phyloP scores from a whole-genome alignment of 2,888 invertebrate genomes.

The Polyommatus iphigenia region DNA sequence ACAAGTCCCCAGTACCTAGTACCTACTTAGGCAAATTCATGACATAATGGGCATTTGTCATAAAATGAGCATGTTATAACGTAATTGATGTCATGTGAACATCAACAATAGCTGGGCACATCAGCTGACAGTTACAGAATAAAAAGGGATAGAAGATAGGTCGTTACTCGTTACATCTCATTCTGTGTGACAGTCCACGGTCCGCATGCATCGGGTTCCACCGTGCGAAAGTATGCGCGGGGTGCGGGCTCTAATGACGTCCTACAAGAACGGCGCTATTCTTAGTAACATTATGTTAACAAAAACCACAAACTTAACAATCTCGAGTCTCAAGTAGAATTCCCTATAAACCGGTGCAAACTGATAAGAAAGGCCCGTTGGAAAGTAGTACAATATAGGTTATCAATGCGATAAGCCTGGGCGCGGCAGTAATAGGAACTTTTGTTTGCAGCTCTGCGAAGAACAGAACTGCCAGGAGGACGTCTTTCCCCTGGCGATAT shows the following conservation, averaged over 20 bases:
- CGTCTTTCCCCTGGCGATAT: conserved; percentile 95
- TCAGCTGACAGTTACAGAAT: conserved; percentile 53
- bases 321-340: conserved; percentile 6
- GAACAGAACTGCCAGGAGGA: conserved; percentile 96
- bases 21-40: neutral
- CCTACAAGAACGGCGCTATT: conserved; percentile 40
- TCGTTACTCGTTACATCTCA: neutral
- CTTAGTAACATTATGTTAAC: conserved; percentile 27
- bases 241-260: conserved; percentile 51
- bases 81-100: conserved; percentile 7
- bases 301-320: conserved; percentile 19
- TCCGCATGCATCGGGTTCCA: conserved; percentile 54
- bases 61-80: neutral
- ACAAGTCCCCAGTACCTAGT: neutral
- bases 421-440: conserved; percentile 47
- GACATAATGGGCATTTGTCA: neutral
- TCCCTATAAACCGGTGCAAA: conserved; percentile 20
- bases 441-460: conserved; percentile 89
- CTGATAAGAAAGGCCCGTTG: conserved; percentile 53
- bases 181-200: conserved; percentile 45
- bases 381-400: conserved; percentile 72
- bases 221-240: conserved; percentile 68
- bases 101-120: conserved; percentile 36
- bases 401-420: conserved; percentile 73
- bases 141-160: conserved; percentile 52